Evolutionary conservation across 2,113 vertebrate genomes (phyloP).

Genomic region (Tiliqua scincoides): DNA sequence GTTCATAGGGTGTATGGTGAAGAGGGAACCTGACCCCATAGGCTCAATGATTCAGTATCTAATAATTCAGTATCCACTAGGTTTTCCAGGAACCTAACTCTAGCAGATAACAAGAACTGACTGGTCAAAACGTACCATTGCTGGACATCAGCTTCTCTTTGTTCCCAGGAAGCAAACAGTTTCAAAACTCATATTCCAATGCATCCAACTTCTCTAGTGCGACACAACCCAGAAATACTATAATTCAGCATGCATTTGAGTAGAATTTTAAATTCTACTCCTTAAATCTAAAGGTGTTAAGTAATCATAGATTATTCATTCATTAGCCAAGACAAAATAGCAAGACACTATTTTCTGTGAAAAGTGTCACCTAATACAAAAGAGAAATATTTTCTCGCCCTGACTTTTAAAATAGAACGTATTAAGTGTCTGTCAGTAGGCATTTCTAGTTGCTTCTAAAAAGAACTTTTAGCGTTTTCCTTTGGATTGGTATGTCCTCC

Average conservation of each 20-base stretch:
- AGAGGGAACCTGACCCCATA: too few relatives aligned
- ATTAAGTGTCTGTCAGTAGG: slow-evolving; percentile 2
- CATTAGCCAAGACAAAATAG: slow-evolving; percentile 16
- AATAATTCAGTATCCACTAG: too few relatives aligned
- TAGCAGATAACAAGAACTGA: too few relatives aligned
- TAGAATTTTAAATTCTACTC: slow-evolving; percentile 4
- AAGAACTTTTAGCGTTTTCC: not conserved
- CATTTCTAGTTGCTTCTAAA: not conserved
- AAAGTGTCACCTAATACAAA: slow-evolving; percentile 20
- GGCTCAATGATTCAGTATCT: too few relatives aligned
- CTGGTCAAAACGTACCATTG: not conserved
- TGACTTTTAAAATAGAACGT: slow-evolving; percentile 1
- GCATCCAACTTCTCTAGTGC: not conserved
- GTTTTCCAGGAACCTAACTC: too few relatives aligned
- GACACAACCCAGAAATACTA: not conserved
- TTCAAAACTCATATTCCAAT: not conserved
- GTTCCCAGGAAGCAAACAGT: not conserved
- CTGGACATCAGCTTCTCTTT: not conserved
- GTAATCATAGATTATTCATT: slow-evolving; percentile 14
- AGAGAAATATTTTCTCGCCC: slow-evolving; percentile 7
- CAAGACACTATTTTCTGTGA: slow-evolving; percentile 19
- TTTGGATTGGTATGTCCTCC: not conserved
- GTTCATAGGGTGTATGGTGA: too few relatives aligned
- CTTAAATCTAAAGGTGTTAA: too few relatives aligned
- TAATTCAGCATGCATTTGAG: not conserved